phyloP scores from a whole-genome alignment of 2,888 invertebrate species.

The Drosophila tripunctata region DNA sequence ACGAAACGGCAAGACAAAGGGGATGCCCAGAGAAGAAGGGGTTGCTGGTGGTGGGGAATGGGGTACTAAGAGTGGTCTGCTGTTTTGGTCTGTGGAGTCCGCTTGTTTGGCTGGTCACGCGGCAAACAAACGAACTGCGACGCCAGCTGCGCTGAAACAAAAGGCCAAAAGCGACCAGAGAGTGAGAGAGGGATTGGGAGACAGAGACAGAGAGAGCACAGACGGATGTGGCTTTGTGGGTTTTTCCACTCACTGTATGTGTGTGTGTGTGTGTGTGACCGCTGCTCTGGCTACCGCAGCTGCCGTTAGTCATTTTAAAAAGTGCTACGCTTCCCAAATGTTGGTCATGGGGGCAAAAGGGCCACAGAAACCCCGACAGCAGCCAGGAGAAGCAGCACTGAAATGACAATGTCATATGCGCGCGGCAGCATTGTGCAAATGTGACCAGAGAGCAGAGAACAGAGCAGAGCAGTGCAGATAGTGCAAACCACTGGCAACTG shows the following conservation, averaged over 20 bases:
- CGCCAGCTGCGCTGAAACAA: conserved; percentile 66
- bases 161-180: conserved; percentile 42
- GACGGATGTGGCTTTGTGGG: not conserved
- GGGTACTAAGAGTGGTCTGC: conserved; percentile 9
- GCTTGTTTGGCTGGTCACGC: conserved; percentile 76
- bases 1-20: conserved; percentile 34
- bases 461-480: conserved; percentile 6
- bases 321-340: conserved; percentile 45
- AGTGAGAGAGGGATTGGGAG: no score
- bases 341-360: conserved; percentile 43
- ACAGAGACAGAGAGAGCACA: conserved; percentile 66
- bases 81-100: conserved; percentile 20
- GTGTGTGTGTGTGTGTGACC: conserved; percentile 47
- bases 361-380: conserved; percentile 6
- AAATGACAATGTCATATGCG: conserved; percentile 68
- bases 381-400: not conserved
- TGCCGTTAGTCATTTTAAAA: conserved; percentile 74
- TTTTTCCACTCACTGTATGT: not conserved
- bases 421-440: conserved; percentile 63
- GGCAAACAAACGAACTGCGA: conserved; percentile 55
- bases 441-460: conserved; percentile 20
- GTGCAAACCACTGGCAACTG: conserved; percentile 23
- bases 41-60: not conserved
- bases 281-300: conserved; percentile 51
- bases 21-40: not conserved